Conservation (phyloP, 2,797 vertebrate genomes). For the Phataginus tetradactyla region DNA sequence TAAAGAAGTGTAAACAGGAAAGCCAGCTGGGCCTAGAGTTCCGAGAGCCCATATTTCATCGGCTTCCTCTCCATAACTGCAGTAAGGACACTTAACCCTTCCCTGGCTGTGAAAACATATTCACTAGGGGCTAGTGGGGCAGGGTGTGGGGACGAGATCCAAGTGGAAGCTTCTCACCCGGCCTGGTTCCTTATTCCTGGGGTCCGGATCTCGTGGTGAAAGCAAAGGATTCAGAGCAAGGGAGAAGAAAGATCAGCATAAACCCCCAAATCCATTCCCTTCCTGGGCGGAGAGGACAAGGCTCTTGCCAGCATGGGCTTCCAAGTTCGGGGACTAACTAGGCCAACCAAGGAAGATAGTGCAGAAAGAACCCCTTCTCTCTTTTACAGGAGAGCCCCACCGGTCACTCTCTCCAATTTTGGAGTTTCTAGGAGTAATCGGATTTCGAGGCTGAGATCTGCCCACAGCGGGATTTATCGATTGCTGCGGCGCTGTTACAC, state of each 20-base stretch:
- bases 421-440: conserved; percentile 67
- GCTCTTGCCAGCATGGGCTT: not conserved
- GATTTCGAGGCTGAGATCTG: conserved; percentile 74
- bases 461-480: conserved; percentile 72
- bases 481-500: conserved; percentile 55
- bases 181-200: conserved; percentile 22
- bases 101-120: conserved; percentile 65
- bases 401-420: conserved; percentile 47
- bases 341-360: not conserved
- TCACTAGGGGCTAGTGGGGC: not conserved
- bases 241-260: not conserved
- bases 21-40: conserved; percentile 86
- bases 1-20: conserved; percentile 94
- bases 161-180: not conserved
- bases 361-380: not conserved
- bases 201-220: not conserved
- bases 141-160: not conserved
- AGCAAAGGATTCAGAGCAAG: conserved; percentile 6
- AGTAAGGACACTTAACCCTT: conserved; percentile 78
- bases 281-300: not conserved
- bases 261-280: not conserved
- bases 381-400: not conserved
- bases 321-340: not conserved
- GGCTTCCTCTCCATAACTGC: conserved; percentile 89
- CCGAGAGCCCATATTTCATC: conserved; percentile 89